Base-by-base conservation (phyloP, 2,888 invertebrate genomes). In the Laspeyria flexula region DNA sequence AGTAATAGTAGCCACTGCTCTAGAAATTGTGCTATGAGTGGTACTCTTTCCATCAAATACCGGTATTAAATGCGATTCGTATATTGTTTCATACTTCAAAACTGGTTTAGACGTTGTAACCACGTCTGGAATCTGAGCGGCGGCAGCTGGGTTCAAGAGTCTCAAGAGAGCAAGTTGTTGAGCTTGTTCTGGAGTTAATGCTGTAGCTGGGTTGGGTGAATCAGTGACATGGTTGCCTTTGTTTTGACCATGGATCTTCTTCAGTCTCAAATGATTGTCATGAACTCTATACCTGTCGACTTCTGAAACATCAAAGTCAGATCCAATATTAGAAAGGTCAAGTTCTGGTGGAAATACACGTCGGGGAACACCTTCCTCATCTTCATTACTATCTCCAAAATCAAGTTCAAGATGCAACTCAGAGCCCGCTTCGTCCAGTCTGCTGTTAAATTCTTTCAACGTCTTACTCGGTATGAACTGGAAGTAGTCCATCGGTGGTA, bases 391-490 rank as follows among this genome's bases (percentile, higher is more conserved):
- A 69, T 97, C 97, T 0, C 96, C 96, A 64, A 97, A 97, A 72
- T 97, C 97, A 40, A 97, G 92, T 76, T 97, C 97, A 34, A 97
- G 86, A 79, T 97, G 96, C 13, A 97, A 84, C 85, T 97, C 97
- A 1, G 97, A 96, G 2, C 97, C 97, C 10, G 97, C 97, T 83
- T 97, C 97, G 73, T 97, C 97, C 35, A 98, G 93, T 49, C 96
- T 95, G 43, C 96, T 96, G 74, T 97, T 97, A 82, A 97, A 97
- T 82, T 98, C 97, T 74, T 97, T 97, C 16, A 97, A 91, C 0
- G 96, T 96, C 83, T 96, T 96, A 72, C 96, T 96, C 0, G 97
- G 97, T 44, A 96, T 96, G 74, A 97, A 97, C 77, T 97, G 97
- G 88, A 96, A 97, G 60, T 95, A 95, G 79, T 97, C 97, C 94